phyloP scores from a whole-genome alignment of 2,113 vertebrate species.

The Sapajus apella region DNA sequence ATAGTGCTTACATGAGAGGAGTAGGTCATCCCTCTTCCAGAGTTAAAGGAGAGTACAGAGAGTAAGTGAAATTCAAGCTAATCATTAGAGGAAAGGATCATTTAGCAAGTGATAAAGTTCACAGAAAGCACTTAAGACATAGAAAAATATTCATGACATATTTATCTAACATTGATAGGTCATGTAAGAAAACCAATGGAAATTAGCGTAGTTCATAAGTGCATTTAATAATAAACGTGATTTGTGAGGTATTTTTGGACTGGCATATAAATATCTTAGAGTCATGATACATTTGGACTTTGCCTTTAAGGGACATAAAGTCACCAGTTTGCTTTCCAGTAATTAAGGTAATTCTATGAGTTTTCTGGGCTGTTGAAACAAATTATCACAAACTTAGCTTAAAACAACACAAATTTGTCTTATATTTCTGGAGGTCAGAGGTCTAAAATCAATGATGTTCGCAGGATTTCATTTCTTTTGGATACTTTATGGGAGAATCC shows the following conservation, averaged over 20 bases:
- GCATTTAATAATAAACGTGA: not conserved
- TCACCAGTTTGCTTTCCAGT: not conserved
- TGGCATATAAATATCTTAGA: not conserved
- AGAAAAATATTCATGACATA: not conserved
- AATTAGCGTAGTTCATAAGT: not conserved
- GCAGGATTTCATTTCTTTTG: not conserved
- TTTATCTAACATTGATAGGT: not conserved
- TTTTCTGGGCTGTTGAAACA: not conserved
- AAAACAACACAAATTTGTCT: not conserved
- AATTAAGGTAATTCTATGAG: not conserved
- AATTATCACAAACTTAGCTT: not conserved
- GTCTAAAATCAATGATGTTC: not conserved
- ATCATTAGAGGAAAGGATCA: not conserved
- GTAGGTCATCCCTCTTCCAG: not conserved
- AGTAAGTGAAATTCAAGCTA: not conserved
- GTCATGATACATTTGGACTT: not conserved
- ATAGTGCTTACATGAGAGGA: not conserved
- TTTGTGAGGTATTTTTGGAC: not conserved
- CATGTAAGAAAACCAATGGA: not conserved
- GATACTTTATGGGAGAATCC: not conserved
- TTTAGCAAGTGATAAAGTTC: not conserved
- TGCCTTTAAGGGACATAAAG: not conserved
- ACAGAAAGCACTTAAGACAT: not conserved
- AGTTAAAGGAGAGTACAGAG: not conserved
- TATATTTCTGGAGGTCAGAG: not conserved